Conservation (phyloP, 2,797 vertebrate species). For the Lemur catta region DNA sequence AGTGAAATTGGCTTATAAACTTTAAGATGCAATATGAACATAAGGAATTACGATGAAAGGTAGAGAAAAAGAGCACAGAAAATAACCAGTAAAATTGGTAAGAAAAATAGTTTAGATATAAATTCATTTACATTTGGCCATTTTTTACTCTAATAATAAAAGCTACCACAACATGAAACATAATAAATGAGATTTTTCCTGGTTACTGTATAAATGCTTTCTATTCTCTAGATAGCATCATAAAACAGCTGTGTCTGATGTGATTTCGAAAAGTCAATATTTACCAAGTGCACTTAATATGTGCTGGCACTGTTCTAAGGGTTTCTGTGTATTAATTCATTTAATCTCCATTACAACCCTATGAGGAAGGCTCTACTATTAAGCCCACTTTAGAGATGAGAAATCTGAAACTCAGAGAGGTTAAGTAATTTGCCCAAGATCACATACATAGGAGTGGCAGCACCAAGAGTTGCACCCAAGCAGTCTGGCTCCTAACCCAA, state of each 20-base stretch:
- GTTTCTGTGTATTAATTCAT: not conserved
- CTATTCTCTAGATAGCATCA: not conserved
- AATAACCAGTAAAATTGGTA: not conserved
- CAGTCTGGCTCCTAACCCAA: not conserved
- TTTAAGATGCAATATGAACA: not conserved
- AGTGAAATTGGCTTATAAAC: conserved; percentile 19
- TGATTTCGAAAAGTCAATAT: not conserved
- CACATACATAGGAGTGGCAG: not conserved
- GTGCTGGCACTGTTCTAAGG: not conserved
- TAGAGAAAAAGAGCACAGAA: not conserved
- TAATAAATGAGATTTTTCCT: conserved; percentile 1
- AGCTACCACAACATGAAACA: conserved; percentile 4
- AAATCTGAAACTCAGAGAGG: not conserved
- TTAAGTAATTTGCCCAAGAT: not conserved
- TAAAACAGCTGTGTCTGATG: not conserved
- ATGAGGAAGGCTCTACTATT: not conserved
- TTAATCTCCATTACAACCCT: not conserved
- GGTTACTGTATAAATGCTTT: not conserved
- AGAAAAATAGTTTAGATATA: not conserved
- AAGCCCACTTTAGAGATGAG: not conserved
- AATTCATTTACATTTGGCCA: conserved; percentile 47
- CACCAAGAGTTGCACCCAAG: not conserved
- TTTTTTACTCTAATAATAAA: conserved; percentile 49
- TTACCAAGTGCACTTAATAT: not conserved
- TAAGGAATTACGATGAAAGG: not conserved